Conservation (phyloP, 2,888 invertebrate genomes). For the Drosophila borealis region DNA sequence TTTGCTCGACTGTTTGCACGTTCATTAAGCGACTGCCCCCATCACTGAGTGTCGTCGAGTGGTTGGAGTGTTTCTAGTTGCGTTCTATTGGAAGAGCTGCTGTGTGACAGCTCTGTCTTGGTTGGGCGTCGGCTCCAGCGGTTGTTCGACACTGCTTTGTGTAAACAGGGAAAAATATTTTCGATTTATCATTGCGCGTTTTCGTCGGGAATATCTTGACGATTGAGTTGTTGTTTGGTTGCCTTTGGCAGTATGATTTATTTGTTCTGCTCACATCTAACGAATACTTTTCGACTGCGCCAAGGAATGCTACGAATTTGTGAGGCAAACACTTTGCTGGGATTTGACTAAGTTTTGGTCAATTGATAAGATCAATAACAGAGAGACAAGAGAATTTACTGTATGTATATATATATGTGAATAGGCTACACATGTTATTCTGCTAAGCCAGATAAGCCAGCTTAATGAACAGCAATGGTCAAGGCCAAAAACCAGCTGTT, state of each 20-base stretch:
- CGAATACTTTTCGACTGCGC: slow-evolving; percentile 19
- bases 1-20: slow-evolving; percentile 65
- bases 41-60: slow-evolving; percentile 15
- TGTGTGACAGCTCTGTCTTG: slow-evolving; percentile 33
- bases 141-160: slow-evolving; percentile 48
- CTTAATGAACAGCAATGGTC: slow-evolving; percentile 20
- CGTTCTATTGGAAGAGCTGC: slow-evolving; percentile 42
- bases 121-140: slow-evolving; percentile 32
- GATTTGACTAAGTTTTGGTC: slow-evolving; percentile 45
- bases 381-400: slow-evolving; percentile 2
- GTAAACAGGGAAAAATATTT: slow-evolving; percentile 73
- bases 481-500: not conserved
- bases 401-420: not conserved
- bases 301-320: slow-evolving; percentile 44
- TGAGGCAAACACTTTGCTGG: slow-evolving; percentile 27
- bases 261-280: slow-evolving; percentile 49
- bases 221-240: slow-evolving; percentile 60
- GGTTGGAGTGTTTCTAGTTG: slow-evolving; percentile 47
- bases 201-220: slow-evolving; percentile 37
- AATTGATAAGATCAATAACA: slow-evolving; percentile 44
- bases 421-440: slow-evolving; percentile 12
- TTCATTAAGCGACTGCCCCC: slow-evolving; percentile 66
- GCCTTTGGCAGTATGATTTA: slow-evolving; percentile 65
- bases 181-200: slow-evolving; percentile 76
- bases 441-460: slow-evolving; percentile 17